These are phyloP conservation scores for Clinocottus analis DNA, from an alignment of 2,113 vertebrate genomes.

Conservation along the genomic window DNA sequence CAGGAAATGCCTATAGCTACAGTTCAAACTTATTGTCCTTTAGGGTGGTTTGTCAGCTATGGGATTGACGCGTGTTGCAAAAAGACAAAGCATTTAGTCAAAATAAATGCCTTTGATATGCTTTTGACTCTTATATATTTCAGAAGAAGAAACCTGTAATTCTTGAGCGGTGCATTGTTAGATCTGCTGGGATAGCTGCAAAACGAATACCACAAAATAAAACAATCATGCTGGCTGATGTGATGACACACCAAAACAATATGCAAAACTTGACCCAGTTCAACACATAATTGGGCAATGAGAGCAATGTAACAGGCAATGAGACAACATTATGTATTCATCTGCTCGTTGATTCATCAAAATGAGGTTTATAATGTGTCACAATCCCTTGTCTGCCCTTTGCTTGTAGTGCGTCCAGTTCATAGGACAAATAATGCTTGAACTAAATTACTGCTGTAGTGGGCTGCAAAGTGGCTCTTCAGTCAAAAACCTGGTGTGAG, in stretches of 20 bases:
- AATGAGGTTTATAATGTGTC: neutral
- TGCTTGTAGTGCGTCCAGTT: neutral
- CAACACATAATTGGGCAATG: neutral
- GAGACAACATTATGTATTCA: neutral
- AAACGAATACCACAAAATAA: neutral
- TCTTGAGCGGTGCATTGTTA: neutral
- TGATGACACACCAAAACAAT: neutral
- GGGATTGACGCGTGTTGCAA: neutral
- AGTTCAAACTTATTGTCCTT: neutral
- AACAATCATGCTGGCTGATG: neutral
- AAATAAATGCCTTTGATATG: neutral
- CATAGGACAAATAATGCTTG: slow-evolving; percentile 19
- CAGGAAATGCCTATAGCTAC: neutral
- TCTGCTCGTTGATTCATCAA: neutral
- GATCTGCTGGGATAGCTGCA: neutral
- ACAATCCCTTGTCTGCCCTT: neutral
- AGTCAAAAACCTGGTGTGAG: slow-evolving; percentile 39
- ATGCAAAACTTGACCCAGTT: neutral
- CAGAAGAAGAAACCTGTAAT: neutral
- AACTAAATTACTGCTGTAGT: neutral
- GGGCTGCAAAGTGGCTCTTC: slow-evolving; percentile 8
- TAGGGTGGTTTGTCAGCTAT: neutral
- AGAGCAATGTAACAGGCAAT: neutral
- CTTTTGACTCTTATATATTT: neutral
- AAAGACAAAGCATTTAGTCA: slow-evolving; percentile 1